phyloP scores from a whole-genome alignment of 2,888 invertebrate genomes.

The Cephonodes hylas region DNA sequence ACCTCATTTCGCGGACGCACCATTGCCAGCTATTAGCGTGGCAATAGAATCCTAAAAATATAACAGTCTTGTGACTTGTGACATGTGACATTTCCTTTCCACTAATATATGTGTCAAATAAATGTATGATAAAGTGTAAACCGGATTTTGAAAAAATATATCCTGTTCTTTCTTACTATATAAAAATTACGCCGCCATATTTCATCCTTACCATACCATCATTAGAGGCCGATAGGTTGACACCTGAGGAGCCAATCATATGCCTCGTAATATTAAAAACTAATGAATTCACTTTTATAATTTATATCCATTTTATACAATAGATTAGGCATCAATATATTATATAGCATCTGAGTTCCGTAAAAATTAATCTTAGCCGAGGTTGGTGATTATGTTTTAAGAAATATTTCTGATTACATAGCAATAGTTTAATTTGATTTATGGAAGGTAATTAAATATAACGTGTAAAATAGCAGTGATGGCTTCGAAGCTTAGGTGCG shows the following conservation, averaged over 20 bases:
- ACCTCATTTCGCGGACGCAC: not conserved
- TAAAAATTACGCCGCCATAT: not conserved
- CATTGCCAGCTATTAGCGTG: not conserved
- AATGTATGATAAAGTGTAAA: too few relatives aligned
- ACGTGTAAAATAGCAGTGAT: too few relatives aligned
- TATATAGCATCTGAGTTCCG: not conserved
- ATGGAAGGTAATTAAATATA: not conserved
- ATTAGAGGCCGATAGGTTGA: not conserved
- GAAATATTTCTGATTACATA: not conserved
- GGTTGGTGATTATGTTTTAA: not conserved
- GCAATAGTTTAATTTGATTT: not conserved
- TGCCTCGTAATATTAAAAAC: not conserved
- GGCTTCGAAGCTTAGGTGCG: too few relatives aligned
- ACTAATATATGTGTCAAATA: too few relatives aligned
- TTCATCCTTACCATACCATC: not conserved
- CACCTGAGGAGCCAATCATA: not conserved
- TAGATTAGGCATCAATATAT: not conserved
- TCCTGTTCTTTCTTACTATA: not conserved
- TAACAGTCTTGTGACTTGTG: too few relatives aligned
- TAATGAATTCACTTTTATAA: not conserved
- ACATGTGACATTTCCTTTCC: too few relatives aligned
- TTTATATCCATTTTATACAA: slow-evolving; percentile 21
- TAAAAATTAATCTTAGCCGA: not conserved
- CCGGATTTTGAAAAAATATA: too few relatives aligned
- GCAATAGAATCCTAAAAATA: not conserved